Evolutionary conservation across 2,113 vertebrate genomes (phyloP).

Genomic region (Platichthys stellatus): DNA sequence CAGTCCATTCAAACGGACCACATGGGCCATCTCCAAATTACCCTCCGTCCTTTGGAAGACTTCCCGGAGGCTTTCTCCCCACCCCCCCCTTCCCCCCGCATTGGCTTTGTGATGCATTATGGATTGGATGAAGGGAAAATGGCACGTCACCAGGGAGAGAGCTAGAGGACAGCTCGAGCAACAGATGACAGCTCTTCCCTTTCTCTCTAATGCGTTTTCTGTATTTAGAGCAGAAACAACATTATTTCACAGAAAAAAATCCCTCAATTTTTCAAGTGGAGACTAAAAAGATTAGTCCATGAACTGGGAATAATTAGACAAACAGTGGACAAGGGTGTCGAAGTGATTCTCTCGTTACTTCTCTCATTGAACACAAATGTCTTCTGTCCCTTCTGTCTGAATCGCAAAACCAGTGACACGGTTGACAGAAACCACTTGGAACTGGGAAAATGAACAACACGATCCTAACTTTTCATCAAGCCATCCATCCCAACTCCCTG

Average conservation of each 20-base stretch:
- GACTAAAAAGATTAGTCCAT: background rate
- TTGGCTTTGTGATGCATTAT: conserved; percentile 41
- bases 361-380: no score
- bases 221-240: background rate
- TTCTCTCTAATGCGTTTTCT: background rate
- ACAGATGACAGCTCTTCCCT: conserved; percentile 14
- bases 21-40: conserved; percentile 1
- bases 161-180: background rate
- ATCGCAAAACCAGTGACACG: no score
- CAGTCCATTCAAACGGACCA: conserved; percentile 19
- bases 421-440: no score
- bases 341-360: no score
- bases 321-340: no score
- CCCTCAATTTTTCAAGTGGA: no score
- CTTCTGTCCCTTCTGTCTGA: no score
- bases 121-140: conserved; percentile 43
- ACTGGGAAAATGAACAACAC: no score
- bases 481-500: no score
- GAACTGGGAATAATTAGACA: no score
- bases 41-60: conserved; percentile 42
- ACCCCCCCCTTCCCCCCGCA: background rate
- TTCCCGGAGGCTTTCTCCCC: conserved; percentile 40
- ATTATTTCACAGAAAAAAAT: background rate
- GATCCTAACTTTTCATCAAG: no score
- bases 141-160: conserved; percentile 20